Conservation (phyloP, 2,797 vertebrate genomes). For the Malacoctenus gilli region DNA sequence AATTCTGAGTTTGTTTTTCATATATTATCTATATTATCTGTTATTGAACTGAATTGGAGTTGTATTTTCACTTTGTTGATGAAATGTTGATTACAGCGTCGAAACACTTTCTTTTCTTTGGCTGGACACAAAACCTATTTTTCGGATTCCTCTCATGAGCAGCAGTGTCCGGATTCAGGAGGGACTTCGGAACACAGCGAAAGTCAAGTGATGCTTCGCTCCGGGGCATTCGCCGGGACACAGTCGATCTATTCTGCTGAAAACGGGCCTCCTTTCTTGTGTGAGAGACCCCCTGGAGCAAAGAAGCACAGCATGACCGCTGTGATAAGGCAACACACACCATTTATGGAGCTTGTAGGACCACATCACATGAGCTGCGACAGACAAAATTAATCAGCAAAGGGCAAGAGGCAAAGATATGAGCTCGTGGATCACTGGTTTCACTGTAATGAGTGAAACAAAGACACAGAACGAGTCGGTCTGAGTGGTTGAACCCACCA, state of each 20-base stretch:
- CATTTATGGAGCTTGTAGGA: slow-evolving; percentile 28
- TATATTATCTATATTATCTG: no score
- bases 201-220: slow-evolving; percentile 66
- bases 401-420: slow-evolving; percentile 9
- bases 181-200: slow-evolving; percentile 1
- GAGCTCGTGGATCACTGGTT: not conserved
- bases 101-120: no score
- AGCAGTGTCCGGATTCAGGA: no score
- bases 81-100: no score
- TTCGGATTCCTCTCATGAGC: no score
- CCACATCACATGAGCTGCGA: slow-evolving; percentile 47
- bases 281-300: slow-evolving; percentile 27
- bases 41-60: no score
- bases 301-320: slow-evolving; percentile 40
- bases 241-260: slow-evolving; percentile 40
- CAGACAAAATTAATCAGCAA: slow-evolving; percentile 12
- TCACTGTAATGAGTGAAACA: no score
- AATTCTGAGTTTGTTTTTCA: no score
- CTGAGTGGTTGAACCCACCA: no score
- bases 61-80: no score
- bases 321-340: slow-evolving; percentile 38
- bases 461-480: not conserved
- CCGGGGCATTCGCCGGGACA: slow-evolving; percentile 19
- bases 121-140: no score
- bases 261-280: slow-evolving; percentile 13